Evolutionary conservation across 64 coral and sea anemone species (phyloP).

Genomic region (Cladopsammia gracilis): DNA sequence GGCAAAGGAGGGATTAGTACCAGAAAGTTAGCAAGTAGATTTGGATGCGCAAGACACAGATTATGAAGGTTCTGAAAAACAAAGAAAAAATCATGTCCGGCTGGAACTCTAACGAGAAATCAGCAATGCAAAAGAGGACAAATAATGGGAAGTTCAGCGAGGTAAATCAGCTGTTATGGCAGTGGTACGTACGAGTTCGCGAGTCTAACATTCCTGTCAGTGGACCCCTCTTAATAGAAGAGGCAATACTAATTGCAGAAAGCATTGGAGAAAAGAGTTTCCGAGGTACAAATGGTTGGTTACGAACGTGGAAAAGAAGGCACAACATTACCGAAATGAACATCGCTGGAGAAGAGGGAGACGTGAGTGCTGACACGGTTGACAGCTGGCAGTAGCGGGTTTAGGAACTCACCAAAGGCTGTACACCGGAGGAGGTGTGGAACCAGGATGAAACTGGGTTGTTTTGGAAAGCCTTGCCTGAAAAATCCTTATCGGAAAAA

Average conservation of each 20-base stretch:
- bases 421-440: not conserved
- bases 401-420: not conserved
- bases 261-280: not conserved
- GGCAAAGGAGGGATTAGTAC: not conserved
- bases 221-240: conserved; percentile 6
- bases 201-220: not conserved
- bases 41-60: not conserved
- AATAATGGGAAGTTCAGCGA: not conserved
- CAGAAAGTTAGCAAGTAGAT: not conserved
- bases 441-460: not conserved
- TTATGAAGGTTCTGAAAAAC: not conserved
- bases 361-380: too few relatives aligned
- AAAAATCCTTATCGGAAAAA: not conserved
- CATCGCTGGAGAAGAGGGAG: not conserved
- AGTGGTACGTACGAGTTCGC: not conserved
- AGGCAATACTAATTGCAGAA: not conserved
- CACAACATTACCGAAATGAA: too few relatives aligned
- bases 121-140: not conserved
- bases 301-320: too few relatives aligned
- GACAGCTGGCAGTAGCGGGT: not conserved
- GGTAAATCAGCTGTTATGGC: not conserved
- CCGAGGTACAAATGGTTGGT: too few relatives aligned
- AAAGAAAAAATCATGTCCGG: not conserved
- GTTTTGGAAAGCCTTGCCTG: not conserved
- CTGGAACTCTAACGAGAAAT: not conserved